These are phyloP conservation scores for Diadumene lineata DNA, from an alignment of 92 coral and sea anemone genomes.

Conservation along the genomic window DNA sequence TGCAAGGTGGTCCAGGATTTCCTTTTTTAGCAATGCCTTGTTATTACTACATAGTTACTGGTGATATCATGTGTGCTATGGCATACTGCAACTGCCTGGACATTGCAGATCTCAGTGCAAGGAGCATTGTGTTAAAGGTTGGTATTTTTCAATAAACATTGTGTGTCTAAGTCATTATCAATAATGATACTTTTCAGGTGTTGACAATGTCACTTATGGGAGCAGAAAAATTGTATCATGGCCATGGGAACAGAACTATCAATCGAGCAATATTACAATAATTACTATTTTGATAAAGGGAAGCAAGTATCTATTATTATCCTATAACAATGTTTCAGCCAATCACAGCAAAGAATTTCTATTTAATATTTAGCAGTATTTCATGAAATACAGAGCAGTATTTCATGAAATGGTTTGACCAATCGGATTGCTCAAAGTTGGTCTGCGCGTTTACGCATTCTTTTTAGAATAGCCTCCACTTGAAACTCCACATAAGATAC, in stretches of 20 bases:
- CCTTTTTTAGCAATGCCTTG: conserved; percentile 48
- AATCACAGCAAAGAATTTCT: too few relatives aligned
- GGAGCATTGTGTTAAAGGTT: conserved; percentile 5
- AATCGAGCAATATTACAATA: background rate
- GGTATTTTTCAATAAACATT: background rate
- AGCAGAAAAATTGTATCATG: background rate
- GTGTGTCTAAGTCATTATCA: background rate
- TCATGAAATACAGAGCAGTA: too few relatives aligned
- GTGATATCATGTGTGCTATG: conserved; percentile 68
- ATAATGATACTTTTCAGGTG: background rate
- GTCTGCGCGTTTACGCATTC: too few relatives aligned
- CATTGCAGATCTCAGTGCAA: conserved; percentile 43
- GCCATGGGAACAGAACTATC: background rate
- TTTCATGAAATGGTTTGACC: too few relatives aligned
- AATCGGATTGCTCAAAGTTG: too few relatives aligned
- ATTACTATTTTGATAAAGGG: background rate
- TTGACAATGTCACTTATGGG: background rate
- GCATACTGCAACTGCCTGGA: conserved; percentile 63
- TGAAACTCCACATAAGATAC: too few relatives aligned
- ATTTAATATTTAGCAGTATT: too few relatives aligned
- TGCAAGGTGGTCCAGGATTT: conserved; percentile 69
- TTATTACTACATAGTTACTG: conserved; percentile 66
- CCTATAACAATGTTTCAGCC: background rate
- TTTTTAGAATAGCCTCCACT: too few relatives aligned
- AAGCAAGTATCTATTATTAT: background rate